Conservation (phyloP, 2,888 invertebrate species). For the Drosophila melanosoma region DNA sequence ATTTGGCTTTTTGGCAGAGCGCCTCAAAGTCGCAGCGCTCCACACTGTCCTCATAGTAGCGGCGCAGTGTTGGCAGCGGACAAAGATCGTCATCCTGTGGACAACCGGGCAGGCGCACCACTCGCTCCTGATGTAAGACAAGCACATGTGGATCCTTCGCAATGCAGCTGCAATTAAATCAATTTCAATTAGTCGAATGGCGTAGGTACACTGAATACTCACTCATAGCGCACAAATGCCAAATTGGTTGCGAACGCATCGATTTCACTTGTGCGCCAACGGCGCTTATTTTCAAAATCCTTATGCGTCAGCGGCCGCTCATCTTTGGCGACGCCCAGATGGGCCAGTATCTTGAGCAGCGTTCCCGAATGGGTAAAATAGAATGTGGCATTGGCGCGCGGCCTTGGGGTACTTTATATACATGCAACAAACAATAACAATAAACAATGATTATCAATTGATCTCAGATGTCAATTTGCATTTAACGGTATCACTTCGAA, state of each 20-base stretch:
- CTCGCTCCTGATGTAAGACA: slow-evolving; percentile 91
- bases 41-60: slow-evolving; percentile 87
- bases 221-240: slow-evolving; percentile 91
- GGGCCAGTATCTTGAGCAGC: slow-evolving; percentile 90
- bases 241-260: slow-evolving; percentile 93
- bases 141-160: slow-evolving; percentile 86
- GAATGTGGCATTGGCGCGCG: slow-evolving; percentile 86
- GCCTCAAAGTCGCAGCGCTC: slow-evolving; percentile 88
- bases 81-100: slow-evolving; percentile 87
- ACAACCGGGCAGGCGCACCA: slow-evolving; percentile 90
- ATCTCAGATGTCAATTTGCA: not conserved
- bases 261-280: slow-evolving; percentile 88
- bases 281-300: slow-evolving; percentile 85
- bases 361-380: slow-evolving; percentile 95
- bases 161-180: slow-evolving; percentile 50
- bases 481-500: not conserved
- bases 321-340: slow-evolving; percentile 91
- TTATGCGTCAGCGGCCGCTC: slow-evolving; percentile 87
- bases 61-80: slow-evolving; percentile 87
- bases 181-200: too few species aligned
- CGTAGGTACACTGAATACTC: slow-evolving; percentile 78
- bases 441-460: slow-evolving; percentile 5
- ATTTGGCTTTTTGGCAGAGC: slow-evolving; percentile 86
- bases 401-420: slow-evolving; percentile 57
- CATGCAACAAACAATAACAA: slow-evolving; percentile 1